Evolutionary conservation across 2,113 vertebrate species (phyloP), one percentile per base, ranked within the genome.

Genomic region (Aspidoscelis tigris): DNA sequence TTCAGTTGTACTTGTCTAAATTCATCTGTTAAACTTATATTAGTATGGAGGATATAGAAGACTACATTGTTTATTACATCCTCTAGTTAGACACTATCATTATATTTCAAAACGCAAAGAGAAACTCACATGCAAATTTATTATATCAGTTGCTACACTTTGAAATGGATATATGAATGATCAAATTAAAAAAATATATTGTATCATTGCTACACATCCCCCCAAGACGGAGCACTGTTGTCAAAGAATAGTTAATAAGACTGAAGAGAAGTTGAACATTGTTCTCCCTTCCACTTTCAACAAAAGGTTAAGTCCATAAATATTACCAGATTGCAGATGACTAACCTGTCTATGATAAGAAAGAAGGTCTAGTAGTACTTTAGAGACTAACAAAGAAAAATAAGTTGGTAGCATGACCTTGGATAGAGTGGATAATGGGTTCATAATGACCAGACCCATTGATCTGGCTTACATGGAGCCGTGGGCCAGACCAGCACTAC

Each of bases 101-200:
- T 80, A 69, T 93, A 86, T 86, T 84, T 70, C 50, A 44, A 1
- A 65, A 84, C 82, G 79, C 87, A 84, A 91, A 78, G 43, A 89
- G 5, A 16, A 22, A 83, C 70, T 41, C 39, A n/a, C 4, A 20
- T 69, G 70, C 75, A 68, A 22, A 69, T 41, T 16, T 68, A 14
- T 11, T 43, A 77, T 39, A 2, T 12, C 89, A 86, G 82, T 87
- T 87, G 75, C 88, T 80, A 26, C 50, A 74, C 41, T 39, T 72
- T 50, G 66, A 33, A 33, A 33, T 33, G 33, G 33, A 33, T 33
- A 33, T 33, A 33, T 33, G 33, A 33, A 33, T 33, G 33, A 33
- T 33, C 33, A 33, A 33, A 33, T 33, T 33, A 33, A 33, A 33
- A 33, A 33, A 33, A 33, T 33, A 33, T 33, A 33, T 33, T 33